phyloP scores from a whole-genome alignment of 2,113 vertebrate species.

The Orthonyx spaldingii region DNA sequence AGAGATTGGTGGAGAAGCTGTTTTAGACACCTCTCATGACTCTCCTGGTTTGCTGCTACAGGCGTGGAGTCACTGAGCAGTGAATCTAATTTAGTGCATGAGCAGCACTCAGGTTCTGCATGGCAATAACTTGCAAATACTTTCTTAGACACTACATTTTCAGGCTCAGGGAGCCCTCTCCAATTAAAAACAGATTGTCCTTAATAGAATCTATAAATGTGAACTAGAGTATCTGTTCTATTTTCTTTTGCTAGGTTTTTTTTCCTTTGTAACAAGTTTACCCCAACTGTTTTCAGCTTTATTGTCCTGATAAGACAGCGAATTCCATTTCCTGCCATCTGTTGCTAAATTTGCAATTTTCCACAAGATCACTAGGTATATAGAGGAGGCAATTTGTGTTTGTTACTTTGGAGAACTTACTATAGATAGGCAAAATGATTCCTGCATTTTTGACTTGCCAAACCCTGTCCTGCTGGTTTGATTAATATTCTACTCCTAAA shows the following conservation, averaged over 20 bases:
- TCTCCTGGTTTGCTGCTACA: neutral
- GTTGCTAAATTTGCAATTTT: neutral
- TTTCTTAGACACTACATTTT: neutral
- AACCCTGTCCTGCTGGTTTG: neutral
- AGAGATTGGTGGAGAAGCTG: neutral
- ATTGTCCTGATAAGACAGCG: neutral
- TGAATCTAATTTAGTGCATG: neutral
- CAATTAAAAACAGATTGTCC: constrained; percentile 27
- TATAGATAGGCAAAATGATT: neutral
- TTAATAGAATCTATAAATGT: constrained; percentile 26
- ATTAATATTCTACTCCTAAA: neutral
- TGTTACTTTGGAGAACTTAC: neutral
- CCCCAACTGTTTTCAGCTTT: constrained; percentile 4
- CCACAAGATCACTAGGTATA: neutral
- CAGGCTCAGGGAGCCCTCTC: neutral
- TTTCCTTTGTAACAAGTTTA: neutral
- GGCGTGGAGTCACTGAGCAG: neutral
- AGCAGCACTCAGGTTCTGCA: constrained; percentile 3
- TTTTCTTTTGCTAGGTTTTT: neutral
- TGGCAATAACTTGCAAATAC: neutral
- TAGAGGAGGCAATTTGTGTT: neutral
- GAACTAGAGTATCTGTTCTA: neutral
- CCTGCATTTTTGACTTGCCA: neutral
- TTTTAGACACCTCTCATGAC: neutral
- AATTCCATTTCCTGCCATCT: constrained; percentile 32